Evolutionary conservation across 2,888 invertebrate genomes (phyloP).

Genomic region (Alloscopus bannaensis): DNA sequence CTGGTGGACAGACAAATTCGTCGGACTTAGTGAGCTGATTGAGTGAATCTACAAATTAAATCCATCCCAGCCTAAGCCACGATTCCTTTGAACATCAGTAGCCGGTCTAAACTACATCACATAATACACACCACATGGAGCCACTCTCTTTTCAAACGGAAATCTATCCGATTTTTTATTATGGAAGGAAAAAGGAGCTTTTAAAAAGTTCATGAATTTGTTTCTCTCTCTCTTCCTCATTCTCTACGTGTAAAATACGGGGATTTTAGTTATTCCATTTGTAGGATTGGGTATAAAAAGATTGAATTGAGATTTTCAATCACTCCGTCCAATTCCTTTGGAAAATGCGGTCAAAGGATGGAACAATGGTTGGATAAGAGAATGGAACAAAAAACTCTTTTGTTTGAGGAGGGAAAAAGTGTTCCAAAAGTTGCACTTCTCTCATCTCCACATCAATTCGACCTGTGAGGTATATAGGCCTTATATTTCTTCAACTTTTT

Average conservation of each 20-base stretch:
- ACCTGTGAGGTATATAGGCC: background rate
- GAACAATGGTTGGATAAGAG: slow-evolving; percentile 14
- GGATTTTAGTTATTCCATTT: slow-evolving; percentile 55
- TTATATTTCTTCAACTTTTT: background rate
- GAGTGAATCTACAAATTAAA: slow-evolving; percentile 51
- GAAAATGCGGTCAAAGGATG: slow-evolving; percentile 30
- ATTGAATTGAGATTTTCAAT: slow-evolving; percentile 53
- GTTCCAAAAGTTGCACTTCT: too few relatives aligned
- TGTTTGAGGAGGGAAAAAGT: too few relatives aligned
- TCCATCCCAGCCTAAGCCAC: slow-evolving; percentile 38
- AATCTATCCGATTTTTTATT: too few relatives aligned
- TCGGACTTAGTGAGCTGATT: slow-evolving; percentile 46
- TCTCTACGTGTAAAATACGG: slow-evolving; percentile 33
- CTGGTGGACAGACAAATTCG: slow-evolving; percentile 37
- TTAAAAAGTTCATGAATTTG: slow-evolving; percentile 2
- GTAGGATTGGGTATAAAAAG: slow-evolving; percentile 54
- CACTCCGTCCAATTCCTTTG: too few relatives aligned
- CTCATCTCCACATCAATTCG: too few relatives aligned
- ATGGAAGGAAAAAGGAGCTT: too few relatives aligned
- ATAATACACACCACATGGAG: too few relatives aligned
- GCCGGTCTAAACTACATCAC: background rate
- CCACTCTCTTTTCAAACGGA: too few relatives aligned
- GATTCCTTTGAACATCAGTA: slow-evolving; percentile 26
- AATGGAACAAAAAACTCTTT: slow-evolving; percentile 2
- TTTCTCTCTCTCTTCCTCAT: slow-evolving; percentile 10